Conservation (phyloP, 2,888 invertebrate species). For the Alitta virens region DNA sequence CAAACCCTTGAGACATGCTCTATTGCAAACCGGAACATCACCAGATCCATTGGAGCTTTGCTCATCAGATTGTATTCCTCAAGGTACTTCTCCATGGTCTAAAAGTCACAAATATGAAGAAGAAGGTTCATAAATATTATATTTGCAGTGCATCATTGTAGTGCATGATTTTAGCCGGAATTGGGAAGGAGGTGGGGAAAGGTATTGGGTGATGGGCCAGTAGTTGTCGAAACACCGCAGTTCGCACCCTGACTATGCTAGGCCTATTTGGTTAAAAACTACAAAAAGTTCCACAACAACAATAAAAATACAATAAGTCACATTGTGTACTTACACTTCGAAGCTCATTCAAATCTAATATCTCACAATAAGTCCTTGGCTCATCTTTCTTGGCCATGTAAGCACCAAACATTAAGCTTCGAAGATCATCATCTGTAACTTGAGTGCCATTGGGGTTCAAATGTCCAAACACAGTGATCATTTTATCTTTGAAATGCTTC, state of each 20-base stretch:
- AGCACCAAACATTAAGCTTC: constrained; percentile 55
- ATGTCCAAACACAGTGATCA: constrained; percentile 46
- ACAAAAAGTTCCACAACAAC: too few species aligned
- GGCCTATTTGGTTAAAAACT: too few species aligned
- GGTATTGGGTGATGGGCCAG: too few species aligned
- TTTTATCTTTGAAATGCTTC: constrained; percentile 52
- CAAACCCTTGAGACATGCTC: constrained; percentile 55
- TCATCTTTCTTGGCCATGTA: constrained; percentile 43
- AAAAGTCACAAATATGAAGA: constrained; percentile 3
- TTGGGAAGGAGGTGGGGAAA: too few species aligned
- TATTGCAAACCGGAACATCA: constrained; percentile 56
- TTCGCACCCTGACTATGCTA: too few species aligned
- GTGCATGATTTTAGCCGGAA: too few species aligned
- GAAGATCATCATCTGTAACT: constrained; percentile 48
- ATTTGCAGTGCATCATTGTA: too few species aligned
- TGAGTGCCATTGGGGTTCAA: constrained; percentile 42
- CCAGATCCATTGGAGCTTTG: constrained; percentile 56
- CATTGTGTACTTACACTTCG: constrained; percentile 44
- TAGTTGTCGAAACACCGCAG: too few species aligned
- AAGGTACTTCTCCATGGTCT: constrained; percentile 51
- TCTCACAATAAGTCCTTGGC: constrained; percentile 49
- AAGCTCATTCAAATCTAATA: constrained; percentile 44
- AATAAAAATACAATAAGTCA: too few species aligned
- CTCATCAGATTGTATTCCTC: constrained; percentile 55
- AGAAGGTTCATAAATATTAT: too few species aligned